A percentile compares a stretch with the other conserved stretches of the same genome.
These are phyloP conservation scores for Scotopteryx bipunctaria DNA, from an alignment of 2,888 invertebrate genomes.

Conservation along the genomic window DNA sequence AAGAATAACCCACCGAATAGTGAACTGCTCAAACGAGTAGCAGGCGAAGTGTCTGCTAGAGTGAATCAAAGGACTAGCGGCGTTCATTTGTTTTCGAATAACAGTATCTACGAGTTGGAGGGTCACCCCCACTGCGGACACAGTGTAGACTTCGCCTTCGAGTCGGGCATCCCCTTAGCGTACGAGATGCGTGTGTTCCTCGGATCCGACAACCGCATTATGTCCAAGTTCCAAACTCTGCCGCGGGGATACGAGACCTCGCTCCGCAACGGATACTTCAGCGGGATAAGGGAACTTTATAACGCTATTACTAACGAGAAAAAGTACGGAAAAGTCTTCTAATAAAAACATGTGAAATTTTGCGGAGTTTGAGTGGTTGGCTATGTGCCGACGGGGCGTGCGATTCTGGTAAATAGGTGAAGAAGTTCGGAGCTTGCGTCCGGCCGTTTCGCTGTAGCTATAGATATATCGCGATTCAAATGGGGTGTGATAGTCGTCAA, in stretches of 20 bases:
- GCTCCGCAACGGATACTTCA: conserved; percentile 63
- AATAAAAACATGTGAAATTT: conserved; percentile 36
- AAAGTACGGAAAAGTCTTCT: conserved; percentile 41
- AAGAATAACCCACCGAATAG: conserved; percentile 31
- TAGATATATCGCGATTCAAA: conserved; percentile 43
- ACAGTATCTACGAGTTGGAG: conserved; percentile 55
- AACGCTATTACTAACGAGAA: conserved; percentile 52
- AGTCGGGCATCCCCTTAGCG: conserved; percentile 48
- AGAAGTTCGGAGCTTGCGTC: conserved; percentile 28
- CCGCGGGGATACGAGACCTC: conserved; percentile 60
- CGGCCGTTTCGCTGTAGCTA: conserved; percentile 5
- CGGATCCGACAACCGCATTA: conserved; percentile 51
- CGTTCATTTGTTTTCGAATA: conserved; percentile 58
- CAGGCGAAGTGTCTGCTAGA: conserved; percentile 53
- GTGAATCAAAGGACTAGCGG: conserved; percentile 61
- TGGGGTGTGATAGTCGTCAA: conserved; percentile 56
- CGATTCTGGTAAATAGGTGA: conserved; percentile 39
- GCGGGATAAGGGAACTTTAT: conserved; percentile 65
- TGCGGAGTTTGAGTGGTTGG: conserved; percentile 38
- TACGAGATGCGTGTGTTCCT: conserved; percentile 73
- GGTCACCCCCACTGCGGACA: conserved; percentile 63
- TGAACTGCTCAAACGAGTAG: conserved; percentile 42
- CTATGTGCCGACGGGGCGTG: conserved; percentile 38
- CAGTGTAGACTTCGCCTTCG: conserved; percentile 67
- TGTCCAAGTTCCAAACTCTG: conserved; percentile 61